phyloP scores from a whole-genome alignment of 2,113 vertebrate genomes.

The Amblyornis subalaris region DNA sequence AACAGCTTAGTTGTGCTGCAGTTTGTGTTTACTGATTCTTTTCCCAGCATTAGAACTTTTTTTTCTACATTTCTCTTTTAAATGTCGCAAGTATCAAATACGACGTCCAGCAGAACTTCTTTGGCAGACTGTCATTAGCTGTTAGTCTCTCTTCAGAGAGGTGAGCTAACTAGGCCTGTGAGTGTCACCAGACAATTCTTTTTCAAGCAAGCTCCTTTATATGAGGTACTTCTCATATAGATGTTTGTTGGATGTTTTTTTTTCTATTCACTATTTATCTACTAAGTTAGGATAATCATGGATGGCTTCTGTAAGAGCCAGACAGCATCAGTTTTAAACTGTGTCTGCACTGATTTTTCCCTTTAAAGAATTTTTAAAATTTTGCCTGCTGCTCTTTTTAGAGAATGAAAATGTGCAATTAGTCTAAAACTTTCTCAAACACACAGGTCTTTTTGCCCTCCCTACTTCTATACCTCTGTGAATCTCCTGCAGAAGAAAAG shows the following conservation, averaged over 20 bases:
- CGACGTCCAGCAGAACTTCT: neutral
- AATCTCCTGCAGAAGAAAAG: neutral
- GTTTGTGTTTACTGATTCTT: neutral
- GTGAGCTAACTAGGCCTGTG: neutral
- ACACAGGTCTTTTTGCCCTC: neutral
- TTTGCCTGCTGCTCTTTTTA: neutral
- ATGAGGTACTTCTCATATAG: neutral
- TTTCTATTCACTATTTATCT: neutral
- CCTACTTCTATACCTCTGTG: neutral
- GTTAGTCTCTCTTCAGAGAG: neutral
- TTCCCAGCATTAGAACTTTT: neutral
- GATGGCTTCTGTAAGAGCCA: neutral
- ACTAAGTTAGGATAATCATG: neutral
- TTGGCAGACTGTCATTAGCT: neutral
- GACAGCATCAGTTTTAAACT: neutral
- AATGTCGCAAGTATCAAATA: neutral
- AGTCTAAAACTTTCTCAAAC: neutral
- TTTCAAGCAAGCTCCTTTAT: neutral
- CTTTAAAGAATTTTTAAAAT: neutral
- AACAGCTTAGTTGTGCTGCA: neutral
- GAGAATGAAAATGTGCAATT: neutral
- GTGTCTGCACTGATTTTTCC: neutral
- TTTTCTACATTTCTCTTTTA: neutral
- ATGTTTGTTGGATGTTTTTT: neutral
- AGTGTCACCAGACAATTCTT: neutral